These are phyloP conservation scores for Drosophila pandora DNA, from an alignment of 1,140 invertebrate genomes.

Conservation along the genomic window DNA sequence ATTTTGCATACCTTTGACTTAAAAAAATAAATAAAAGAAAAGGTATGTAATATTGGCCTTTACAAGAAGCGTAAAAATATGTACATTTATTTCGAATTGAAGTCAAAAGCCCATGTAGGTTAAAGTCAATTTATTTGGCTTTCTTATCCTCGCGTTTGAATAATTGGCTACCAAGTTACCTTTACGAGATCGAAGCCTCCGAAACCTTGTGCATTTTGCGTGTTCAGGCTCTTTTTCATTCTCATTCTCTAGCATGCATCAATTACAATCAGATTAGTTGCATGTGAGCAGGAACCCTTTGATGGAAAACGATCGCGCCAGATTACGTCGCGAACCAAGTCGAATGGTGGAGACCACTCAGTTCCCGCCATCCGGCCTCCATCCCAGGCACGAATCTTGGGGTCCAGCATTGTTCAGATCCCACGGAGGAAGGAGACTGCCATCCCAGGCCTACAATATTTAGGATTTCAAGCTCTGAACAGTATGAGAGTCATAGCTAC, in stretches of 20 bases:
- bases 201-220: constrained; percentile 52
- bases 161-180: constrained; percentile 65
- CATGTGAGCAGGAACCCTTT: constrained; percentile 49
- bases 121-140: constrained; percentile 62
- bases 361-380: constrained; percentile 3
- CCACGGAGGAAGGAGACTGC: too few species aligned
- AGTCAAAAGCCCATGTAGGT: constrained; percentile 33
- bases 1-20: neutral
- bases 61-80: constrained; percentile 5
- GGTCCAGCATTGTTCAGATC: too few species aligned
- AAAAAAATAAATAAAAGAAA: neutral
- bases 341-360: constrained; percentile 13
- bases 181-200: constrained; percentile 26
- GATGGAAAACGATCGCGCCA: constrained; percentile 47
- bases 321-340: constrained; percentile 40
- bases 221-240: constrained; percentile 33
- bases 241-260: constrained; percentile 63
- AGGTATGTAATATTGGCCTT: neutral
- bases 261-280: constrained; percentile 80
- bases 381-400: neutral
- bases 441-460: too few species aligned
- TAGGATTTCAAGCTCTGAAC: too few species aligned
- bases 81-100: constrained; percentile 25
- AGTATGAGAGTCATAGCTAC: neutral
- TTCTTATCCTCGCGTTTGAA: constrained; percentile 68